Conservation (phyloP, 64 coral and sea anemone species). For the Montipora cactus region DNA sequence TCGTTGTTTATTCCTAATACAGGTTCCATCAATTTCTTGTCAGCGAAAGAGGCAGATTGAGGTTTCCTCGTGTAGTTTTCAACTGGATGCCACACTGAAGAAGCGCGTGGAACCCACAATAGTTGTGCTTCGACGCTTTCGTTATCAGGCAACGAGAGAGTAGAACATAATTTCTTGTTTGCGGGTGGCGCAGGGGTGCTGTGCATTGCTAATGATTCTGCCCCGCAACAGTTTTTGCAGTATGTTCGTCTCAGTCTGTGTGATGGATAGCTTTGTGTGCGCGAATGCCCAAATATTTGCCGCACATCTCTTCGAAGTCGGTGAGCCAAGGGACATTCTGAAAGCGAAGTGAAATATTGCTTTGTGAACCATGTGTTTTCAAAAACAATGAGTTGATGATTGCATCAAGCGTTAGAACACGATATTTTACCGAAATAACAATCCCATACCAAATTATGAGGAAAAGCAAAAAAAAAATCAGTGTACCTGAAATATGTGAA, state of each 20-base stretch:
- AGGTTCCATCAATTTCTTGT: conserved; percentile 16
- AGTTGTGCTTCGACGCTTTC: conserved; percentile 46
- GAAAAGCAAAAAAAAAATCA: conserved; percentile 21
- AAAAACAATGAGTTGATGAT: conserved; percentile 77
- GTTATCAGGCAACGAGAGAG: conserved; percentile 77
- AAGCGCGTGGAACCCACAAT: conserved; percentile 85
- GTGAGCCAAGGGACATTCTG: conserved; percentile 65
- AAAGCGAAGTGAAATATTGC: conserved; percentile 63
- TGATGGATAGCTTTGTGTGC: conserved; percentile 89
- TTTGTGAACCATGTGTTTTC: conserved; percentile 89
- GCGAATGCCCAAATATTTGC: conserved; percentile 60
- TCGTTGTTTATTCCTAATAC: conserved; percentile 33
- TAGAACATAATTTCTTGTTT: conserved; percentile 89
- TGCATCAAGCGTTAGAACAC: conserved; percentile 78
- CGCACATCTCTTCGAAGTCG: conserved; percentile 54
- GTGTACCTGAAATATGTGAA: conserved; percentile 67
- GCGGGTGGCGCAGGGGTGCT: conserved; percentile 56
- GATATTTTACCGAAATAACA: conserved; percentile 72
- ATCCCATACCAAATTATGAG: conserved; percentile 56
- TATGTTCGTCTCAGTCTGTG: conserved; percentile 66
- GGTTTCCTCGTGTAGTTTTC: conserved; percentile 51
- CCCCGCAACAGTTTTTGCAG: conserved; percentile 52
- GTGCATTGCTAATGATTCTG: conserved; percentile 51
- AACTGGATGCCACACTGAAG: conserved; percentile 88
- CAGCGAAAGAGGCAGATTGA: conserved; percentile 69